A percentile compares a stretch with the other conserved stretches of the same genome.
phyloP scores from a whole-genome alignment of 2,797 vertebrate species.

The Gobionotothen gibberifrons region DNA sequence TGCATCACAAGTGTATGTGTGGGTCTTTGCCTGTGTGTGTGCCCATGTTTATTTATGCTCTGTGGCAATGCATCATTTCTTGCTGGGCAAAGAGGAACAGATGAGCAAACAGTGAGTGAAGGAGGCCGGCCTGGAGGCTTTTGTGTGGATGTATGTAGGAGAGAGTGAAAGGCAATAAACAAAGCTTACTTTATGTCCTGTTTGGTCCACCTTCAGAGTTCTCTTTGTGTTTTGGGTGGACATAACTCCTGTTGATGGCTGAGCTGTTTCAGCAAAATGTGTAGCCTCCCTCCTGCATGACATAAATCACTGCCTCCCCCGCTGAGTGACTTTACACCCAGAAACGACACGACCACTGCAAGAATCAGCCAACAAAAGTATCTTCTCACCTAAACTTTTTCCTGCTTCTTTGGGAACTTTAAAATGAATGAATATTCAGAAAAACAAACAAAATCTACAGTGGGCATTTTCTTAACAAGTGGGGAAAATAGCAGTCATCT shows the following conservation, averaged over 20 bases:
- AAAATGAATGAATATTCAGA: background rate
- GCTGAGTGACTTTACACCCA: slow-evolving; percentile 35
- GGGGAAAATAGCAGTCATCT: background rate
- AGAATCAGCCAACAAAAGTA: slow-evolving; percentile 19
- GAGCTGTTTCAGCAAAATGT: slow-evolving; percentile 57
- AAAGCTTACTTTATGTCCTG: slow-evolving; percentile 44
- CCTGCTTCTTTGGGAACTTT: background rate
- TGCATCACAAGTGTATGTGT: slow-evolving; percentile 29
- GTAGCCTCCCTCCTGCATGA: slow-evolving; percentile 37
- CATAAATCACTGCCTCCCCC: slow-evolving; percentile 54
- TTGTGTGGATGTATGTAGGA: slow-evolving; percentile 9
- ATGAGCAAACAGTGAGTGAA: slow-evolving; percentile 54
- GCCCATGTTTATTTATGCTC: slow-evolving; percentile 58
- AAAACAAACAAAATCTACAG: background rate
- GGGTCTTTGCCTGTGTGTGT: slow-evolving; percentile 31
- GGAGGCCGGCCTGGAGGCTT: slow-evolving; percentile 36
- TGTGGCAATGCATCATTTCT: slow-evolving; percentile 59
- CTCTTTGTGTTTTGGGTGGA: slow-evolving; percentile 49
- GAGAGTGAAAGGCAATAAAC: slow-evolving; percentile 44
- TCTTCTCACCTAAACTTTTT: slow-evolving; percentile 22
- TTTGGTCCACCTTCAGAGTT: slow-evolving; percentile 56
- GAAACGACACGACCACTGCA: slow-evolving; percentile 22
- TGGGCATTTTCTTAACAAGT: background rate
- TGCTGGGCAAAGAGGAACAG: slow-evolving; percentile 54
- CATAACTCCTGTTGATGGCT: slow-evolving; percentile 61